These are phyloP conservation scores for Drosophila austrosaltans DNA, from an alignment of 2,888 invertebrate species.

Conservation along the genomic window DNA sequence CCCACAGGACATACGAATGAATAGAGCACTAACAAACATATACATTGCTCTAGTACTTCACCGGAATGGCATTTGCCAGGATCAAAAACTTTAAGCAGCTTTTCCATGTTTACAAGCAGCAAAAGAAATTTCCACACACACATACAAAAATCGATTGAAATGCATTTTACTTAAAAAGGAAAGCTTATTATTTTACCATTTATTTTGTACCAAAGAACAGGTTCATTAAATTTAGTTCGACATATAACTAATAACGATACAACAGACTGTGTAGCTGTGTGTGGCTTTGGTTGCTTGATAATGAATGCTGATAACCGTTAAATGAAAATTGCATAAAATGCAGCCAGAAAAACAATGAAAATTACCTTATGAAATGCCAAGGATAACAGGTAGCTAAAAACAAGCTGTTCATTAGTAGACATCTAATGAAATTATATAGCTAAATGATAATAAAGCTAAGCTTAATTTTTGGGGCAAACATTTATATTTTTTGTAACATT, in stretches of 20 bases:
- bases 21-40: no score
- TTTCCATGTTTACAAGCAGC: background rate
- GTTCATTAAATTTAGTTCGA: background rate
- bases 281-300: background rate
- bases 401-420: background rate
- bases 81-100: no score
- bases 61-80: no score
- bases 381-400: no score
- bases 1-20: no score
- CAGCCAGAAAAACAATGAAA: background rate
- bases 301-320: background rate
- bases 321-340: constrained; percentile 1
- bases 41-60: no score
- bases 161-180: background rate
- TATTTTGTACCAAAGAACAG: no score
- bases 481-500: background rate
- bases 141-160: background rate
- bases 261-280: background rate
- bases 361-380: no score
- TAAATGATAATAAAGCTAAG: background rate
- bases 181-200: background rate
- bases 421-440: background rate
- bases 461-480: background rate
- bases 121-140: background rate
- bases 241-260: background rate